Conservation (phyloP, 2,888 invertebrate species). For the Dicyrtomina minuta region DNA sequence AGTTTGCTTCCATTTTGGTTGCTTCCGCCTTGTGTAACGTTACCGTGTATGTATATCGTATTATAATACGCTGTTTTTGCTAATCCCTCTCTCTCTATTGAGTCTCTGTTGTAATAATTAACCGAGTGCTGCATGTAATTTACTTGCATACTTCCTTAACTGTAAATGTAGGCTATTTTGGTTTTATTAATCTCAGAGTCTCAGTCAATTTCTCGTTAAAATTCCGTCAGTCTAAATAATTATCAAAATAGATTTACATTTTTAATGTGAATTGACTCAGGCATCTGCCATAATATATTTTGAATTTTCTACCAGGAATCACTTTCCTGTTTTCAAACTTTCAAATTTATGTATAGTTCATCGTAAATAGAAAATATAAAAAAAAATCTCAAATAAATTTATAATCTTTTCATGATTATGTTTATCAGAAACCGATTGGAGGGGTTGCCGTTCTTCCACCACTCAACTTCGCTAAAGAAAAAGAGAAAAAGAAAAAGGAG, state of each 20-base stretch:
- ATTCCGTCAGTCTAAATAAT: neutral
- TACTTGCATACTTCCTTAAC: neutral
- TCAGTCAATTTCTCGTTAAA: conserved; percentile 17
- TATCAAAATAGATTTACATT: neutral
- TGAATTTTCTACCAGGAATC: neutral
- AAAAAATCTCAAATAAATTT: too few species aligned
- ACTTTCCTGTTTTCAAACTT: neutral
- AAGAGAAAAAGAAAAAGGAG: conserved; percentile 57
- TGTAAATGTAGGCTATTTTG: neutral
- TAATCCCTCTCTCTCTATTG: neutral
- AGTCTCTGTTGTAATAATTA: neutral
- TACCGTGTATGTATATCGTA: conserved; percentile 6
- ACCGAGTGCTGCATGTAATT: conserved; percentile 12
- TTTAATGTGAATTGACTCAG: conserved; percentile 18
- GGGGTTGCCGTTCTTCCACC: conserved; percentile 81
- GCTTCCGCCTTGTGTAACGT: conserved; percentile 15
- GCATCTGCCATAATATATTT: neutral
- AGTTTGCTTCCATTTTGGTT: conserved; percentile 11
- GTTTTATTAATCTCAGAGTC: conserved; percentile 13
- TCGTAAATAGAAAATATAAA: neutral
- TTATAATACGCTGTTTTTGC: neutral
- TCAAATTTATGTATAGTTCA: neutral
- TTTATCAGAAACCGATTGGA: conserved; percentile 73
- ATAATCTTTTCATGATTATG: too few species aligned
- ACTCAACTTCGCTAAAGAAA: conserved; percentile 59